A percentile compares a stretch with the other conserved stretches of the same genome.
Conservation (phyloP, 2,888 invertebrate genomes). For the Sclerodermus sp. region DNA sequence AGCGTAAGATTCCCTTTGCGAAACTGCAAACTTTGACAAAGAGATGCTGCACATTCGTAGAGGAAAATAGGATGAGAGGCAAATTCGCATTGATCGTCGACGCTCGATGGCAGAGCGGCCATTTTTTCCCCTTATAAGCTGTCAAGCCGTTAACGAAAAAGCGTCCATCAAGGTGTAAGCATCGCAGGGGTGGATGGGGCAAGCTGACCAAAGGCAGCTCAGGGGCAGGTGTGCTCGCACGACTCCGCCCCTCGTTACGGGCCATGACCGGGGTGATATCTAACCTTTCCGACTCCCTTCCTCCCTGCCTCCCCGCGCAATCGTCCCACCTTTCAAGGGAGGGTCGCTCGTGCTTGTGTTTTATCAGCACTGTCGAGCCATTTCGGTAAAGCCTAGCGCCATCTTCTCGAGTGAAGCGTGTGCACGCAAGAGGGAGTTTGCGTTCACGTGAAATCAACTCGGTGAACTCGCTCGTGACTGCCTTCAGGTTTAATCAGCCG, state of each 20-base stretch:
- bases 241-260: constrained; percentile 56
- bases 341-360: constrained; percentile 18
- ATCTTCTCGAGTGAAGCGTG: constrained; percentile 25
- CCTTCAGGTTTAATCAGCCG: constrained; percentile 36
- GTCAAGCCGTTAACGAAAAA: constrained; percentile 22
- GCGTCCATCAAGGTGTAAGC: constrained; percentile 34
- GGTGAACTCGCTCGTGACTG: constrained; percentile 14
- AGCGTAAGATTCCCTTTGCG: too few species aligned
- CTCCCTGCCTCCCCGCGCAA: constrained; percentile 7
- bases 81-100: not conserved
- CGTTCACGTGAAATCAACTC: constrained; percentile 13
- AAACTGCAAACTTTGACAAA: too few species aligned
- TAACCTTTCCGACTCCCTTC: constrained; percentile 27
- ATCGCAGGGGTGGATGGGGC: constrained; percentile 24
- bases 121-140: not conserved
- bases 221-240: constrained; percentile 42
- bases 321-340: constrained; percentile 34
- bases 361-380: constrained; percentile 41
- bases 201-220: constrained; percentile 24
- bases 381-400: constrained; percentile 30
- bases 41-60: too few species aligned
- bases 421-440: constrained; percentile 1
- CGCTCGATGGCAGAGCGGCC: not conserved
- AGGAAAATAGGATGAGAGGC: not conserved
- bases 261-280: constrained; percentile 50